phyloP scores from a whole-genome alignment of 2,113 vertebrate genomes.

The Bubalus kerabau region DNA sequence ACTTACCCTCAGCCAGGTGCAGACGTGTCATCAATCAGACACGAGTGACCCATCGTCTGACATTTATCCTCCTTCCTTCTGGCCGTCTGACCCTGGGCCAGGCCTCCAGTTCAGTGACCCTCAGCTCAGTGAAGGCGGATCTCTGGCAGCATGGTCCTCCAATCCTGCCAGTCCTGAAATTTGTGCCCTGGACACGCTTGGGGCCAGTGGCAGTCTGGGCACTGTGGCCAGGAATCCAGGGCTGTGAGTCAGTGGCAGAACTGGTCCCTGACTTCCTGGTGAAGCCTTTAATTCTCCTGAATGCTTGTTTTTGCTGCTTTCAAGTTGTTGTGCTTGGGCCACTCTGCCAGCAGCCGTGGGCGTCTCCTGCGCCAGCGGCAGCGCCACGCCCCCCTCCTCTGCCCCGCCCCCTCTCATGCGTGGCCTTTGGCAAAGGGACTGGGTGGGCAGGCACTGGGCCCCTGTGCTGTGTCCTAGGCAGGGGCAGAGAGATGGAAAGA shows the following conservation, averaged over 20 bases:
- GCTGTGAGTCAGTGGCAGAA: conserved; percentile 55
- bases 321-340: conserved; percentile 46
- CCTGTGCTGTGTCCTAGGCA: neutral
- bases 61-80: neutral
- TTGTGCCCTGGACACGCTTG: neutral
- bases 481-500: neutral
- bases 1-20: neutral
- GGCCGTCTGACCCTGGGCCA: neutral
- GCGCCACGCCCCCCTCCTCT: accelerated
- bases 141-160: neutral
- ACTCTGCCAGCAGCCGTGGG: conserved; percentile 61
- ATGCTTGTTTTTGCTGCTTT: conserved; percentile 62
- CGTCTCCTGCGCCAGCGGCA: neutral
- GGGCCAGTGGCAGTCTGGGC: neutral
- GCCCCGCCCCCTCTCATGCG: neutral
- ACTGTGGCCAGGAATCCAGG: neutral
- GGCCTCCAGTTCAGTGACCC: neutral
- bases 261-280: conserved; percentile 60
- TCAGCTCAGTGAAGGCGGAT: neutral
- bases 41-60: neutral
- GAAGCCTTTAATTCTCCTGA: conserved; percentile 56
- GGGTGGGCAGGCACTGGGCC: neutral
- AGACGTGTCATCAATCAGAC: neutral
- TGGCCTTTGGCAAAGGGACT: neutral
- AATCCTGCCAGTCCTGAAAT: neutral